phyloP scores from a whole-genome alignment of 2,888 invertebrate species.

The Melitaea athalia region DNA sequence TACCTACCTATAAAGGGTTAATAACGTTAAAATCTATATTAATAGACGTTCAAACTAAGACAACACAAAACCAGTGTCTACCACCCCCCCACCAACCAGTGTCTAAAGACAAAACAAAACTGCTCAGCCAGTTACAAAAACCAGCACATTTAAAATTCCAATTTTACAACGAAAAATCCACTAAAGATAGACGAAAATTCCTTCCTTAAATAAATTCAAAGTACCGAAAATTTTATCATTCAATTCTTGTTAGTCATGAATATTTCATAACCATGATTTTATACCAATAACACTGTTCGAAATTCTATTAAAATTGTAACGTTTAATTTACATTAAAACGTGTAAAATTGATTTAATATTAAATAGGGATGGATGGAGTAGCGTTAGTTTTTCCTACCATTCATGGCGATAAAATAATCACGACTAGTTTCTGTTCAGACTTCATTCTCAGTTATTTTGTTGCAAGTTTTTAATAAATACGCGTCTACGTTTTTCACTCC shows the following conservation, averaged over 20 bases:
- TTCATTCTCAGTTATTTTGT: constrained; percentile 26
- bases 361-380: neutral
- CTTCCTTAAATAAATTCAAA: neutral
- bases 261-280: constrained; percentile 2
- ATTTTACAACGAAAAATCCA: neutral
- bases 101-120: no score
- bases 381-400: neutral
- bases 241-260: neutral
- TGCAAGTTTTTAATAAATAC: constrained; percentile 24
- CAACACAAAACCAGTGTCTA: no score
- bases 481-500: constrained; percentile 11
- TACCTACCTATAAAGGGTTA: no score
- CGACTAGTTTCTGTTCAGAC: constrained; percentile 17
- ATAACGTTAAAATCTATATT: no score
- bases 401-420: constrained; percentile 22
- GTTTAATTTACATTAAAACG: constrained; percentile 1
- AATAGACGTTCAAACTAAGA: no score
- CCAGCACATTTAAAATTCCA: no score
- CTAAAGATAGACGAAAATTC: neutral
- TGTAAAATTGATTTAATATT: neutral
- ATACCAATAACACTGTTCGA: neutral
- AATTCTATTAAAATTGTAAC: neutral
- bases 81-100: no score
- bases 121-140: no score
- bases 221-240: constrained; percentile 3